Base-by-base conservation (phyloP, 2,888 invertebrate species). In the Chrysolina haemoptera region DNA sequence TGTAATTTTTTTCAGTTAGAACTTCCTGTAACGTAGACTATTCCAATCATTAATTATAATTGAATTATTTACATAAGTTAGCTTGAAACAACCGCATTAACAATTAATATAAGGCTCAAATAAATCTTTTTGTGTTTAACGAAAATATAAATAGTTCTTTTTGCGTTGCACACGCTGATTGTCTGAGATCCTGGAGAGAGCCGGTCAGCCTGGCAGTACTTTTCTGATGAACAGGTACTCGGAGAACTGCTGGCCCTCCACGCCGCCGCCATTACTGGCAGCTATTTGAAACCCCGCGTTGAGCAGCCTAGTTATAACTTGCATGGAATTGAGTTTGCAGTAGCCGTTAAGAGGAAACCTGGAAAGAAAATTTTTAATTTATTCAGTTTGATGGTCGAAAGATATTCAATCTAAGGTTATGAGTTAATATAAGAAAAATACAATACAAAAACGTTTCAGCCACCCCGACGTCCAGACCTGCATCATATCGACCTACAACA, bases 211-310 rank as follows among this genome's bases (percentile, higher is more conserved):
- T 8, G 86, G 86, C 67, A 85, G 81, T 6, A 86, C 84, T 80
- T 86, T 88, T 81, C 94, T 90, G 76, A 94, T 92, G 87, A 96
- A 94, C 84, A 96, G 90, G 89, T 96, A 96, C 89, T 96, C 96
- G 83, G 95, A 95, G 89, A 96, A 96, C 88, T 96, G 96, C 85
- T 96, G 96, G 6, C 95, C 95, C 85, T 96, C 96, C 48, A 96
- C 95, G 4, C 95, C 95, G 20, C 95, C 95, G 0, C 96, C 96
- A 82, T 94, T 95, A 85, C 95, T 95, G 35, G 96, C 95, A 66
- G 93, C 93, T 74, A 96, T 91, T 79, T 91, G 91, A 87, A 96
- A 96, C 68, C 94, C 93, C 76, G 93, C 91, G 85, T 95, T 95
- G 62, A 96, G 88, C 63, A 96, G 90, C 85, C 95, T 91, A 79